Conservation (phyloP, 2,113 vertebrate species). For the Tonatia bakeri region DNA sequence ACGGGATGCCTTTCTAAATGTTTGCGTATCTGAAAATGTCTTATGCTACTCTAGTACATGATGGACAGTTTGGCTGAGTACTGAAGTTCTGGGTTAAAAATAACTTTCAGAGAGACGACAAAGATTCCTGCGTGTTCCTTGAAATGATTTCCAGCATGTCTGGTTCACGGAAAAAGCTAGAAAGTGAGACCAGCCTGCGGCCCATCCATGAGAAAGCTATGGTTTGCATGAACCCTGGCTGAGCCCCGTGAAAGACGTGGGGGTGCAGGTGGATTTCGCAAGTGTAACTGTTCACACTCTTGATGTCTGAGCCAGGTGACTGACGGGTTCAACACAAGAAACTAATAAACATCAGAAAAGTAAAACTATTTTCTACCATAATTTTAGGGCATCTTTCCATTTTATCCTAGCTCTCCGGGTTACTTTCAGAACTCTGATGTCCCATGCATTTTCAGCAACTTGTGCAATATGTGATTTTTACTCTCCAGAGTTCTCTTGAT, state of each 20-base stretch:
- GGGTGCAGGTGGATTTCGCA: fast-evolving
- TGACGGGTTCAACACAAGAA: background rate
- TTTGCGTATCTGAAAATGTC: background rate
- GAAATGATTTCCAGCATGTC: background rate
- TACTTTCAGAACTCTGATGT: background rate
- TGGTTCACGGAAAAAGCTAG: background rate
- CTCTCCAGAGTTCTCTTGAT: background rate
- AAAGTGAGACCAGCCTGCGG: fast-evolving
- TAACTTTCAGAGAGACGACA: background rate
- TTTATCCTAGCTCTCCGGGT: background rate
- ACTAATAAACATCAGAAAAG: background rate
- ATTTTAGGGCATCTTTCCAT: background rate
- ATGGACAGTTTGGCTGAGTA: background rate
- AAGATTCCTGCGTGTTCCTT: background rate
- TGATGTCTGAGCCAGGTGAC: background rate
- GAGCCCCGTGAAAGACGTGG: fast-evolving
- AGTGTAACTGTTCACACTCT: background rate
- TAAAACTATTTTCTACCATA: background rate
- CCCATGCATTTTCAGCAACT: background rate
- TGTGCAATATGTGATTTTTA: background rate
- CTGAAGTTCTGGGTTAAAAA: background rate
- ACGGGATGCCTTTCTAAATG: background rate
- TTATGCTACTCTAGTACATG: background rate
- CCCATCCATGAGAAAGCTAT: background rate
- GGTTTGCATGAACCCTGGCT: background rate